phyloP scores from a whole-genome alignment of 2,113 vertebrate species.

The Gymnarchus niloticus region DNA sequence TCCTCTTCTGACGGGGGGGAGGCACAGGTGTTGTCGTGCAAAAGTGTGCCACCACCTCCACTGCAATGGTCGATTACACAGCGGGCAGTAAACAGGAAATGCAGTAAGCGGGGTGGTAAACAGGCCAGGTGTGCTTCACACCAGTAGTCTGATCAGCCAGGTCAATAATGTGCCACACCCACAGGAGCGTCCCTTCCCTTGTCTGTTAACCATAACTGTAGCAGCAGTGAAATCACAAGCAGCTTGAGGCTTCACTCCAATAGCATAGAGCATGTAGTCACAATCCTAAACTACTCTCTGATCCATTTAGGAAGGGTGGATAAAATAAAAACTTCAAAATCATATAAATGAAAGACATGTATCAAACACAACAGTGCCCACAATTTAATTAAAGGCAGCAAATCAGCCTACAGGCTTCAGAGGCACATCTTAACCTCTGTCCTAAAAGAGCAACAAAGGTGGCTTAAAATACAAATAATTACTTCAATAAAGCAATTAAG shows the following conservation, averaged over 20 bases:
- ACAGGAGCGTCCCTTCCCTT: too few relatives aligned
- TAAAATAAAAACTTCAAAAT: constrained; percentile 4
- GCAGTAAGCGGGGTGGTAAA: not conserved
- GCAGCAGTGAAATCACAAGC: not conserved
- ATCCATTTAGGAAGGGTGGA: not conserved
- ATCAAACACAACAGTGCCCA: not conserved
- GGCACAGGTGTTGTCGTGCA: constrained; percentile 41
- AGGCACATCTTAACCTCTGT: not conserved
- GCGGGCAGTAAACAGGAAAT: constrained; percentile 21
- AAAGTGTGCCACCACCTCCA: constrained; percentile 28
- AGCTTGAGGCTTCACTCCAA: not conserved
- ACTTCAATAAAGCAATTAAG: not conserved
- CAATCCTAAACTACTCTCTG: not conserved
- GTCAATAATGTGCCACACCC: too few relatives aligned
- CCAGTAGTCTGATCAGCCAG: too few relatives aligned
- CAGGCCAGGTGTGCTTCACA: too few relatives aligned
- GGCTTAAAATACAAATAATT: not conserved
- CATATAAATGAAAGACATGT: constrained; percentile 2
- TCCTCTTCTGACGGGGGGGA: constrained; percentile 34
- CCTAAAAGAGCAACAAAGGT: not conserved
- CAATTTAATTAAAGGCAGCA: not conserved
- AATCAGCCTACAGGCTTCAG: too few relatives aligned
- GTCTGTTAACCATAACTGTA: too few relatives aligned
- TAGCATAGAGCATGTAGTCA: not conserved
- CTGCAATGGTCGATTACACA: constrained; percentile 32